A percentile compares a stretch with the other conserved stretches of the same genome.
Conservation (phyloP, 2,888 invertebrate species). For the Archaeoteleia sp. region DNA sequence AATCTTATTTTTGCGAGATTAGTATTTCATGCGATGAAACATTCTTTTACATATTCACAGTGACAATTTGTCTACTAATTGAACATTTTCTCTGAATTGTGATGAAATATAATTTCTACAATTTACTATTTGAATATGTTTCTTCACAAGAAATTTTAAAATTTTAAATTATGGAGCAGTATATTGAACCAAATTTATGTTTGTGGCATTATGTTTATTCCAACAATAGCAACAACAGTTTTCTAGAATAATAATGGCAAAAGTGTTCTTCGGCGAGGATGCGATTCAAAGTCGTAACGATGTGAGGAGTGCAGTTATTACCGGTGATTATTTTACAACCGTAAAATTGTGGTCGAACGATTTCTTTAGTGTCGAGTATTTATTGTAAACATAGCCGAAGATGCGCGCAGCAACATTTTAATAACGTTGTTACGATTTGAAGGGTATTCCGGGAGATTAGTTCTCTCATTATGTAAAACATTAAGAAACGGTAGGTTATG, state of each 20-base stretch:
- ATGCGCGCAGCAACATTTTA: slow-evolving; percentile 40
- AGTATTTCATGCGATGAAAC: no score
- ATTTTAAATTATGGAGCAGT: no score
- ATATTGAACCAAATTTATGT: no score
- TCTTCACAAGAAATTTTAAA: no score
- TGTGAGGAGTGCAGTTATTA: slow-evolving; percentile 41
- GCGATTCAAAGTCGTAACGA: slow-evolving; percentile 35
- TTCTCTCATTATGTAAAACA: slow-evolving; percentile 42
- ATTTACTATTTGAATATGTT: no score
- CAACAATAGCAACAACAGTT: slow-evolving; percentile 18
- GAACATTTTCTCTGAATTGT: no score
- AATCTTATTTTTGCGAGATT: no score
- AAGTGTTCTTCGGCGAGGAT: slow-evolving; percentile 13
- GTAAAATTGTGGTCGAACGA: slow-evolving; percentile 34
- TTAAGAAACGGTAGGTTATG: slow-evolving; percentile 30
- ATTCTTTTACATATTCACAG: no score
- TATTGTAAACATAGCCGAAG: slow-evolving; percentile 18
- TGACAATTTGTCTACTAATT: no score
- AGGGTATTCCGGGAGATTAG: slow-evolving; percentile 38
- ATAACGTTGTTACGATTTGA: slow-evolving; percentile 42
- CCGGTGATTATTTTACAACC: slow-evolving; percentile 44
- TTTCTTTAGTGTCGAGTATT: slow-evolving; percentile 18
- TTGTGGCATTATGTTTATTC: slow-evolving; percentile 10
- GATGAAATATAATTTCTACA: neutral
- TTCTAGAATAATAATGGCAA: slow-evolving; percentile 25